These are phyloP conservation scores for Galerucella nymphaeae DNA, from an alignment of 2,888 invertebrate genomes.

Conservation along the genomic window DNA sequence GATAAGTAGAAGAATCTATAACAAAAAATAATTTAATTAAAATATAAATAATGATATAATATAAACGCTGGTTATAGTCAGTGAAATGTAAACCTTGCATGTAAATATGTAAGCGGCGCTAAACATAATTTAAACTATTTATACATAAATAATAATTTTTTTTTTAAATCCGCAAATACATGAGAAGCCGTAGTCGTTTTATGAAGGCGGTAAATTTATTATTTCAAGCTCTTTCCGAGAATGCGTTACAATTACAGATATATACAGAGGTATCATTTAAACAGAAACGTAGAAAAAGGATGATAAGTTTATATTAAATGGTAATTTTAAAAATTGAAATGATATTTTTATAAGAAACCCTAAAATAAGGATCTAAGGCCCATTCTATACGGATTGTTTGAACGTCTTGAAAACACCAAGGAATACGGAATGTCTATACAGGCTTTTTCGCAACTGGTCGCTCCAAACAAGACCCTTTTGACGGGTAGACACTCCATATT, in stretches of 20 bases:
- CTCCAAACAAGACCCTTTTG: too few species aligned
- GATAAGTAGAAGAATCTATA: too few species aligned
- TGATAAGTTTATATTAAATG: background rate
- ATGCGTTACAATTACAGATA: conserved; percentile 51
- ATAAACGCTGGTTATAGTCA: background rate
- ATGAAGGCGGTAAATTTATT: conserved; percentile 47
- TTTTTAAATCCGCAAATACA: conserved; percentile 31
- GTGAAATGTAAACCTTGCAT: conserved; percentile 31
- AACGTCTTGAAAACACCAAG: too few species aligned
- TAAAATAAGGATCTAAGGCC: too few species aligned
- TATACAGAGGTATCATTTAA: conserved; percentile 45
- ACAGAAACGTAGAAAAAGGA: conserved; percentile 11
- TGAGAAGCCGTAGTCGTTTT: conserved; percentile 23
- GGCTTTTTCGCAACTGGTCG: too few species aligned
- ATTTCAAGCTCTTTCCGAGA: conserved; percentile 50
- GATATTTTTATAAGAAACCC: too few species aligned
- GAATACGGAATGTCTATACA: too few species aligned
- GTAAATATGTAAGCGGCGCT: conserved; percentile 45
- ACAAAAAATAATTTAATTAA: too few species aligned
- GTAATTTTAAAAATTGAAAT: too few species aligned
- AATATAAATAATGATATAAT: background rate
- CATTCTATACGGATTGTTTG: too few species aligned
- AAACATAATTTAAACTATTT: conserved; percentile 44
- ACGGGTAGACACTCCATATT: too few species aligned
- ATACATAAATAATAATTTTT: conserved; percentile 38